Conservation (phyloP, 2,797 vertebrate species). For the Gephyroberyx darwinii region DNA sequence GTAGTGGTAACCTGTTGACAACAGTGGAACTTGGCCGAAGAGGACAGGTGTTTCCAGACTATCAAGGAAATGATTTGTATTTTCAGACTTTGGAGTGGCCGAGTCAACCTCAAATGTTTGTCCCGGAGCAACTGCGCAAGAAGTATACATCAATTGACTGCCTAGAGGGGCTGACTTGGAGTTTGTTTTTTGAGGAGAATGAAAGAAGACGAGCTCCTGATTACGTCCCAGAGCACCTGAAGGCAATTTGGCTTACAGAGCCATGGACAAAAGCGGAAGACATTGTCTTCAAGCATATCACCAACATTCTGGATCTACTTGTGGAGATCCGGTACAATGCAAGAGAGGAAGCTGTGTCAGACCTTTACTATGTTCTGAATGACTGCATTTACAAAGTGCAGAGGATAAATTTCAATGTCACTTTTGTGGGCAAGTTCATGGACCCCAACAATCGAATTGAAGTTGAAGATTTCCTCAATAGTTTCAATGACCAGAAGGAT, state of each 20-base stretch:
- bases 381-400: slow-evolving; percentile 72
- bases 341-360: slow-evolving; percentile 57
- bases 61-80: slow-evolving; percentile 65
- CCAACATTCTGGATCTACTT: slow-evolving; percentile 71
- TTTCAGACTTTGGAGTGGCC: slow-evolving; percentile 67
- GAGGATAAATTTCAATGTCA: slow-evolving; percentile 51
- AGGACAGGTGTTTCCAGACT: slow-evolving; percentile 51
- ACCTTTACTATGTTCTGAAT: slow-evolving; percentile 71
- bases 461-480: slow-evolving; percentile 40
- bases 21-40: slow-evolving; percentile 45
- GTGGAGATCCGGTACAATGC: slow-evolving; percentile 76
- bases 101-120: slow-evolving; percentile 76
- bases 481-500: slow-evolving; percentile 44
- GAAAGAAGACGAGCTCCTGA: slow-evolving; percentile 68
- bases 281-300: slow-evolving; percentile 65
- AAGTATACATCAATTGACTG: slow-evolving; percentile 74
- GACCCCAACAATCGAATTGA: slow-evolving; percentile 29
- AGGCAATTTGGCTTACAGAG: slow-evolving; percentile 64
- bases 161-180: slow-evolving; percentile 76
- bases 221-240: slow-evolving; percentile 37
- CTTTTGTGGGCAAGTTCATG: slow-evolving; percentile 66
- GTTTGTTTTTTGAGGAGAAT: slow-evolving; percentile 74
- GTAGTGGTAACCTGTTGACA: slow-evolving; percentile 47
- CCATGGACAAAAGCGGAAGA: slow-evolving; percentile 16
- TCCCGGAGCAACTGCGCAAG: slow-evolving; percentile 67